Evolutionary conservation across 2,888 invertebrate species (phyloP).

Genomic region (Flabesymbios commensalis): DNA sequence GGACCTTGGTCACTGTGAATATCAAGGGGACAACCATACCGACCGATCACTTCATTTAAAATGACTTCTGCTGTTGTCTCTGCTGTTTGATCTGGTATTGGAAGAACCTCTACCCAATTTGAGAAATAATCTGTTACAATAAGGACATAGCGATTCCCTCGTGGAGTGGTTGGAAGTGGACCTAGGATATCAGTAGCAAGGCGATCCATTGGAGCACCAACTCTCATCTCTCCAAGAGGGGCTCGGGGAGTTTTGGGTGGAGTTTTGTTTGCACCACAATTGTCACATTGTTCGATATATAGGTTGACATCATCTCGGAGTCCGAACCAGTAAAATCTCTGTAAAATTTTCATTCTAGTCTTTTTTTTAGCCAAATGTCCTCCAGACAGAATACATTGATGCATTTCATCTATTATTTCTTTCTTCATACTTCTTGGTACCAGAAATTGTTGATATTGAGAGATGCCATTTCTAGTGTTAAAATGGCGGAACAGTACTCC

Average conservation of each 20-base stretch:
- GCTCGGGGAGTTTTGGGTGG: slow-evolving; percentile 14
- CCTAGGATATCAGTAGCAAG: slow-evolving; percentile 29
- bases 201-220: slow-evolving; percentile 26
- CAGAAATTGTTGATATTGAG: slow-evolving; percentile 5
- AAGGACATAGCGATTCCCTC: slow-evolving; percentile 31
- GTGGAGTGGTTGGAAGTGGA: slow-evolving; percentile 24
- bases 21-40: slow-evolving; percentile 24
- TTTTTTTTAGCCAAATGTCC: slow-evolving; percentile 23
- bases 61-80: slow-evolving; percentile 22
- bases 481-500: slow-evolving; percentile 14
- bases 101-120: slow-evolving; percentile 27
- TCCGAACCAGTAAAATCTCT: slow-evolving; percentile 24
- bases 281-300: slow-evolving; percentile 25
- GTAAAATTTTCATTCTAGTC: not conserved
- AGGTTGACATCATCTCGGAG: slow-evolving; percentile 15
- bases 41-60: slow-evolving; percentile 27
- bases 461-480: slow-evolving; percentile 6
- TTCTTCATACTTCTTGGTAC: slow-evolving; percentile 11
- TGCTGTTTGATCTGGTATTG: slow-evolving; percentile 29
- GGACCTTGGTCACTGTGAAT: slow-evolving; percentile 31
- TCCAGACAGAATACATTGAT: slow-evolving; percentile 13
- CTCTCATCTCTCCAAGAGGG: slow-evolving; percentile 19
- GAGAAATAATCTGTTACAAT: slow-evolving; percentile 30
- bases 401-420: slow-evolving; percentile 15
- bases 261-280: slow-evolving; percentile 20